phyloP scores from a whole-genome alignment of 2,888 invertebrate species.

The Mimachlamys varia region DNA sequence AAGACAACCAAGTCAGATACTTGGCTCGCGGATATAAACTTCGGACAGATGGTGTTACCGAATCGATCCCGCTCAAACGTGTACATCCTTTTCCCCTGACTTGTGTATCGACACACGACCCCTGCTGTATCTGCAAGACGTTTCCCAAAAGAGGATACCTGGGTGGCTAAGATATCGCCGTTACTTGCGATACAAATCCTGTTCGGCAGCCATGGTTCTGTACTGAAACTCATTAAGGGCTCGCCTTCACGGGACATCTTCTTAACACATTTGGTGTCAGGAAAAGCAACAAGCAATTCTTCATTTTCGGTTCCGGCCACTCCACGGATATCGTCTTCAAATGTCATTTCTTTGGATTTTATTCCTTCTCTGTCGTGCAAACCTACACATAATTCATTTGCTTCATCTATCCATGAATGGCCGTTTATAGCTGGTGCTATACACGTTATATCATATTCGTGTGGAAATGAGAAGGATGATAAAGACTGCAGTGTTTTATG shows the following conservation, averaged over 20 bases:
- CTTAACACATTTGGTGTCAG: not conserved
- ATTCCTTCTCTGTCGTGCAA: not conserved
- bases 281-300: not conserved
- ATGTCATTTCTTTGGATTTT: not conserved
- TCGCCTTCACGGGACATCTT: not conserved
- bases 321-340: not conserved
- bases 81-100: not conserved
- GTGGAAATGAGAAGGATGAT: not conserved
- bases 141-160: not conserved
- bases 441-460: not conserved
- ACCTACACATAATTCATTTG: not conserved
- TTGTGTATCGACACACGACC: not conserved
- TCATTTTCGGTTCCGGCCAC: not conserved
- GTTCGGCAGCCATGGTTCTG: not conserved
- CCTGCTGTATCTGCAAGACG: not conserved
- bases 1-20: not conserved
- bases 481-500: not conserved
- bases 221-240: not conserved
- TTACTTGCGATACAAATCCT: not conserved
- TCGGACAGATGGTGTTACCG: not conserved
- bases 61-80: slow-evolving; percentile 13
- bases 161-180: not conserved
- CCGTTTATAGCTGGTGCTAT: not conserved
- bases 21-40: not conserved
- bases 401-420: not conserved